Base-by-base conservation (phyloP, 1,140 invertebrate species). In the Sycophaga agraensis region DNA sequence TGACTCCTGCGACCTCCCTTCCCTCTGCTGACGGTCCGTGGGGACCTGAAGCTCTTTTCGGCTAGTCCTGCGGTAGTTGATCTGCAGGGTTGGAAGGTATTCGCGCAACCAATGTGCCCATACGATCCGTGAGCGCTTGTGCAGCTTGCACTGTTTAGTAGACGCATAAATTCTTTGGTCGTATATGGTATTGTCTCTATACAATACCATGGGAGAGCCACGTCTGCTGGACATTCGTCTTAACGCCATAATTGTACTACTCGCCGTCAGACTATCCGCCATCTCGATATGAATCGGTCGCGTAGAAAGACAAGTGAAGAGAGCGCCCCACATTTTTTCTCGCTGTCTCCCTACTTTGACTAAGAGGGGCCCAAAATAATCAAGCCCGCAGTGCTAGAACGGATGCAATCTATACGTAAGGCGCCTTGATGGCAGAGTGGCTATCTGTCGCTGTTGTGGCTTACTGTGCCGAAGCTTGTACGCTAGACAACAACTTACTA, bases 101-200 rank as follows among this genome's bases (percentile, higher is more conserved):
- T n/a, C n/a, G n/a, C n/a, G n/a, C n/a, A n/a, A n/a, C n/a, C n/a
- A n/a, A n/a, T n/a, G n/a, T n/a, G n/a, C n/a, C n/a, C n/a, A n/a
- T n/a, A n/a, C n/a, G n/a, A n/a, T n/a, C n/a, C n/a, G n/a, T n/a
- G n/a, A n/a, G n/a, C n/a, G n/a, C n/a, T n/a, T n/a, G n/a, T n/a
- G n/a, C n/a, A n/a, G n/a, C n/a, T n/a, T n/a, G n/a, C n/a, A n/a
- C n/a, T n/a, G n/a, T n/a, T n/a, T n/a, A n/a, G n/a, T n/a, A n/a
- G n/a, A n/a, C n/a, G n/a, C n/a, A n/a, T n/a, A n/a, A n/a, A n/a
- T n/a, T n/a, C n/a, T n/a, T n/a, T n/a, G n/a, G n/a, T n/a, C n/a
- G n/a, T n/a, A n/a, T 4, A 2, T 73, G 0, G 68, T 70, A 50
- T 73, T 71, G 31, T 74, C 72, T 0, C 62, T 66, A 16, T 62